Base-by-base conservation (phyloP, 53 echinoderm and acorn worm species). In the Arbacia lixula region DNA sequence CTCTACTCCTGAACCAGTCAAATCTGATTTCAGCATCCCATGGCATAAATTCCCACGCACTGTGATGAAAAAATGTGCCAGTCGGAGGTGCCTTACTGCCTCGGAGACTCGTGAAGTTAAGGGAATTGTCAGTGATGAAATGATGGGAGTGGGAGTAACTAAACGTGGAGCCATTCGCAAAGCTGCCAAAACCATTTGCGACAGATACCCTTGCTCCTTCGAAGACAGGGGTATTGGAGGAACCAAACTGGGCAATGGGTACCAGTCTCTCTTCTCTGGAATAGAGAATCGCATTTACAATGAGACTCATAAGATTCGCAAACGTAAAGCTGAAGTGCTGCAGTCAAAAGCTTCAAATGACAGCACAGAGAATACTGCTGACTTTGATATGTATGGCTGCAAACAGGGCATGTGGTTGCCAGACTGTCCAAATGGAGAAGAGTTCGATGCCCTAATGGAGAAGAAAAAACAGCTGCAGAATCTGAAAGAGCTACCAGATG, bases 281-380 rank as follows among this genome's bases (percentile, higher is more conserved):
- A 71, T 85, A 71, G 85, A 85, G 60, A 85, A 85, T 85, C 85
- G 85, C 85, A 56, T 85, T 55, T 85, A 85, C 72, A 85, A 85
- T 85, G 85, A 85, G 60, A 85, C 72, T 85, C 85, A 71, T 85
- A 71, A 85, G 85, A 85, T 85, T 71, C 85, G 72, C 85, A 85
- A 85, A 71, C 72, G 72, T n/a, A 85, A 85, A 85, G 85, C 85
- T 71, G 72, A 85, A 57, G 72, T 85, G 85, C 85, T 85, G 72
- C 39, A 54, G 40, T 85, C 85, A 56, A 14, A 10, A 46, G 71
- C 60, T 52, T 28, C 72, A 41, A 52, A 51, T 34, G 58, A 71
- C 53, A 54, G 53, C 72, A 56, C 42, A 51, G 16, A 21, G 29
- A 40, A 71, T 19, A 37, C 72, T 57, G 71, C 72, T 85, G 85